Evolutionary conservation across 2,113 vertebrate species (phyloP), one percentile per base, ranked within the genome.

Genomic region (Tragulus kanchil): DNA sequence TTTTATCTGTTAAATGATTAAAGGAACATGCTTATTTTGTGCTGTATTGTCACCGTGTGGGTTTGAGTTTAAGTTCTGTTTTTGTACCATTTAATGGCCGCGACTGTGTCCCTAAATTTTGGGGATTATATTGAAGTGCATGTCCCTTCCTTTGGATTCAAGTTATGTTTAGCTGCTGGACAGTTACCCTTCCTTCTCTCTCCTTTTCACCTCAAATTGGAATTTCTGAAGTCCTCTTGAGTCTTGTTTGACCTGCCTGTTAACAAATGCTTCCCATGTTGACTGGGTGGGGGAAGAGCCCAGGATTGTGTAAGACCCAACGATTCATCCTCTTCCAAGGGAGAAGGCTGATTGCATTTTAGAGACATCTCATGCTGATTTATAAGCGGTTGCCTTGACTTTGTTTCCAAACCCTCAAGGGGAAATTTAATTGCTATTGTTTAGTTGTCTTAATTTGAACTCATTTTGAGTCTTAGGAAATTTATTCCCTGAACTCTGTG

Each of bases 371-470:
- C 50, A 11, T 82, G 10, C 61, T 73, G n/a, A 50, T 89, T 86
- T 89, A 5, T 73, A 86, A 78, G 26, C 12, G 8, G 54, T 81
- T 50, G 65, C 61, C 9, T 19, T 19, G 78, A 64, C 36, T 52
- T 65, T 86, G 78, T 92, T 95, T 96, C 45, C 45, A 92, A 64
- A 84, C 36, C 81, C 54, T 96, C 10, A 11, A 82, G 85, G 95
- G 11, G 26, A 81, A 59, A 81, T 89, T 97, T 93, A 93, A 77
- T 90, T 90, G 71, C 42, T 95, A 48, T 58, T 62, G 15, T 73
- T 83, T 92, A 79, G n/a, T 94, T 19, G 17, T 62, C 82, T 87
- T 83, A 36, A 56, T 23, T 64, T 59, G 81, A 93, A 67, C 71
- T 82, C 62, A 7, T 52, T 92, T 78, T 94, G 61, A 65, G 93